Conservation (phyloP, 2,888 invertebrate genomes). For the Chymomyza amoena region DNA sequence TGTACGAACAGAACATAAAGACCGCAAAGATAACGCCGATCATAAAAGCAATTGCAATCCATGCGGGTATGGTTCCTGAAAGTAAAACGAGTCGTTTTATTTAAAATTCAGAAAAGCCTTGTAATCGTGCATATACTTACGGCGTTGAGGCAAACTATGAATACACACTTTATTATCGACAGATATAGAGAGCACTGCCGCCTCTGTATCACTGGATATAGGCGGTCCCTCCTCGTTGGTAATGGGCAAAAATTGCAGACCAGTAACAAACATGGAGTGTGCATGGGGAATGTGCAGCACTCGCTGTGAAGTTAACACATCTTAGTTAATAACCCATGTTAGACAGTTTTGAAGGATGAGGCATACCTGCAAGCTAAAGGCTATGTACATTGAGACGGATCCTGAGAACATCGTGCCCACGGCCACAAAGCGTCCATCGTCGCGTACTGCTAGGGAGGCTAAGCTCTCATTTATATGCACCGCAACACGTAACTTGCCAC, state of each 20-base stretch:
- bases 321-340: neutral
- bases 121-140: conserved; percentile 80
- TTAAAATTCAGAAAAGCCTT: neutral
- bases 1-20: conserved; percentile 89
- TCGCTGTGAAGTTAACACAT: conserved; percentile 80
- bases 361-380: conserved; percentile 91
- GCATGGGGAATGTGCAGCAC: conserved; percentile 90
- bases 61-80: conserved; percentile 88
- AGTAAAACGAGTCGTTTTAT: conserved; percentile 5
- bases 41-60: conserved; percentile 88
- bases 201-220: conserved; percentile 87
- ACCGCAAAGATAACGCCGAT: conserved; percentile 87
- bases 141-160: conserved; percentile 89
- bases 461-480: conserved; percentile 86
- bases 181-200: conserved; percentile 95
- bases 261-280: conserved; percentile 98
- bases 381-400: conserved; percentile 92
- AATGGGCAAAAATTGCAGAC: conserved; percentile 93
- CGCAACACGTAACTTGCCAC: conserved; percentile 81
- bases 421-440: conserved; percentile 95
- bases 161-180: conserved; percentile 96
- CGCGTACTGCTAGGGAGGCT: conserved; percentile 91
- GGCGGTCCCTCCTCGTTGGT: conserved; percentile 84
- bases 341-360: neutral
- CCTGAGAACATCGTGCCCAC: conserved; percentile 97